phyloP scores from a whole-genome alignment of 92 coral and sea anemone genomes.

The Siderastrea siderea region DNA sequence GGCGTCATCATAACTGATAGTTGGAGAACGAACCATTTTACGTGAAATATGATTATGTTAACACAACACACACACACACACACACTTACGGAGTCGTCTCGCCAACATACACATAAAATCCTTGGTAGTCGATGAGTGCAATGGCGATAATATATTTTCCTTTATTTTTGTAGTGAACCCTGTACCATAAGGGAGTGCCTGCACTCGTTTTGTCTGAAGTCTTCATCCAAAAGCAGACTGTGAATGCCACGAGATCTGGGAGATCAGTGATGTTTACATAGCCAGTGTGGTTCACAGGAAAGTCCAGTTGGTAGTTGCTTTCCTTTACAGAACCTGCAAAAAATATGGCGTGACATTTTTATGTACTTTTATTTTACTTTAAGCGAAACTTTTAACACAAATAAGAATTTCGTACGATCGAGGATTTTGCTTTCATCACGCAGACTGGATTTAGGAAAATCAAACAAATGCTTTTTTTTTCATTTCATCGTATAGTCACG shows the following conservation, averaged over 20 bases:
- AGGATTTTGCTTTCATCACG: too few relatives aligned
- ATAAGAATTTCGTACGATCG: too few relatives aligned
- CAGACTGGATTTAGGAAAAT: too few relatives aligned
- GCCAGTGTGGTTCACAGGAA: conserved; percentile 53
- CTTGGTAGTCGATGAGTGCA: conserved; percentile 62
- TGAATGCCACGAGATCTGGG: conserved; percentile 70
- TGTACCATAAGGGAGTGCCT: conserved; percentile 78
- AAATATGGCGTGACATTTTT: not conserved
- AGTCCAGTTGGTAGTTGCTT: conserved; percentile 69
- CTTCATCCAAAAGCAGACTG: conserved; percentile 82
- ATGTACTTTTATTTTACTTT: too few relatives aligned
- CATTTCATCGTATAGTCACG: too few relatives aligned
- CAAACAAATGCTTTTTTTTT: too few relatives aligned
- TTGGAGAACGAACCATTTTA: too few relatives aligned
- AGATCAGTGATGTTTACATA: conserved; percentile 70
- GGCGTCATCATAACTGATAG: too few relatives aligned
- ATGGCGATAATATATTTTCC: conserved; percentile 54
- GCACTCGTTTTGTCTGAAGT: conserved; percentile 52
- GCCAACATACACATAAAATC: conserved; percentile 34
- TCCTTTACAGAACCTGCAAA: conserved; percentile 1
- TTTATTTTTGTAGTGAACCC: conserved; percentile 43
- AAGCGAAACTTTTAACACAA: too few relatives aligned
- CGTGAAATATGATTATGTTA: too few relatives aligned
- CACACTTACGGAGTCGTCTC: conserved; percentile 46
- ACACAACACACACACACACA: too few relatives aligned